A percentile compares a stretch with the other conserved stretches of the same genome.
Evolutionary conservation across 2,113 vertebrate species (phyloP).

Genomic region (Microtus pennsylvanicus): DNA sequence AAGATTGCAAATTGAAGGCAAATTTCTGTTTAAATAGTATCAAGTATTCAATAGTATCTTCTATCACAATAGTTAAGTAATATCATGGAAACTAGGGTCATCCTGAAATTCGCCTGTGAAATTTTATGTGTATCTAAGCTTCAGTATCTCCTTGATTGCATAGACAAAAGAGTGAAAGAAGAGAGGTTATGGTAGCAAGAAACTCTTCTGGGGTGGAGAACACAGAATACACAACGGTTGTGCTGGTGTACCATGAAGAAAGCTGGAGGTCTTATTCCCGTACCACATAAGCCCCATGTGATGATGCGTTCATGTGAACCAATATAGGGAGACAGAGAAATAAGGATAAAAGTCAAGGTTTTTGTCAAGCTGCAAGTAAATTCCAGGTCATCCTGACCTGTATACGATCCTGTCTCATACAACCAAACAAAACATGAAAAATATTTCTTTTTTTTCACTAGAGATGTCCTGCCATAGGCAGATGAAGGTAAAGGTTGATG

Average conservation of each 20-base stretch:
- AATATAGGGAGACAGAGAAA: not conserved
- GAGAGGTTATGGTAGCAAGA: conserved; percentile 56
- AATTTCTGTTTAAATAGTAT: conserved; percentile 96
- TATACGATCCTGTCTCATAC: too few species aligned
- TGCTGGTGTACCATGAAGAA: not conserved
- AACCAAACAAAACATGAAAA: not conserved
- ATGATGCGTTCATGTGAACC: not conserved
- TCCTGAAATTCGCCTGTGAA: conserved; percentile 97
- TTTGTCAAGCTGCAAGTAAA: not conserved
- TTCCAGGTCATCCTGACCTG: not conserved
- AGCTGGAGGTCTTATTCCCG: too few species aligned
- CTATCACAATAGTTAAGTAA: conserved; percentile 94
- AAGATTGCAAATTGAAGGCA: conserved; percentile 98
- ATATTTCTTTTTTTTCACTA: conserved; percentile 89
- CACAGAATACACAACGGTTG: not conserved
- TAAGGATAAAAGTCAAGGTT: too few species aligned
- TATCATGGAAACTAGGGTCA: conserved; percentile 96
- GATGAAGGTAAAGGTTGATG: not conserved
- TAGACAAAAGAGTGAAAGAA: conserved; percentile 97
- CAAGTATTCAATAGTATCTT: conserved; percentile 96
- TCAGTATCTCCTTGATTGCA: conserved; percentile 98
- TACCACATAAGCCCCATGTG: conserved; percentile 34
- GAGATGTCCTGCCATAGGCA: conserved; percentile 73
- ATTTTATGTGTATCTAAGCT: conserved; percentile 98
- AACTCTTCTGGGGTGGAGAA: conserved; percentile 20